Evolutionary conservation across 2,888 invertebrate genomes (phyloP), one percentile per base, ranked within the genome.

Genomic region (Sturmia bella): DNA sequence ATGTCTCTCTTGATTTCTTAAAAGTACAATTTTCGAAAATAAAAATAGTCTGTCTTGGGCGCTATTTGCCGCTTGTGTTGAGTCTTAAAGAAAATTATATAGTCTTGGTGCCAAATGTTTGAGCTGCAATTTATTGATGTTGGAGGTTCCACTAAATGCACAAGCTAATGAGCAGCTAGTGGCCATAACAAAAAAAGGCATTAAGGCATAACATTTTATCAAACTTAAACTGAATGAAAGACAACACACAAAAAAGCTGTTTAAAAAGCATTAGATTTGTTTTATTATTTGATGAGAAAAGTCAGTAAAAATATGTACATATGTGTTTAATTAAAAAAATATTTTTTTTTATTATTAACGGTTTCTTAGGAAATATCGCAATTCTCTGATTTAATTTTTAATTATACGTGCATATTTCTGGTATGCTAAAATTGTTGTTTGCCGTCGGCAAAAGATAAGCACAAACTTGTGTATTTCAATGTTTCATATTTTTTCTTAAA

Each of bases 71-170:
- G 11, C n/a, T 19, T 27, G 17, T 50, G 4, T 13, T 50, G 1
- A 70, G 41, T 70, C 70, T 70, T 45, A 48, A 61, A 43, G 61
- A n/a, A 70, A 57, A 70, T 70, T 59, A 43, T 50, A 72, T 6
- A n/a, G 17, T 3, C 27, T 17, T 41, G 27, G 24, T 61, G 32
- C 37, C 54, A 64, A 74, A 45, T 64, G 64, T 21, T 64, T 64
- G 43, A 11, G 32, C 12, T 52, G 52, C 32, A 56, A 17, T 64
- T 6, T 32, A 39, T 50, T 52, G 50, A 57, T 57, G 72, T 63
- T 70, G 70, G 50, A 72, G 80, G 85, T 85, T 85, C 84, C 85
- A 84, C 63, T 80, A 80, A 83, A 82, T 85, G 85, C 83, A 77
- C 70, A 83, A 64, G 70, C 73, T 84, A 85, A 85, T 85, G 83